A percentile compares a stretch with the other conserved stretches of the same genome.
Conservation (phyloP, 2,797 vertebrate genomes). For the Triplophysa yarkandensis region DNA sequence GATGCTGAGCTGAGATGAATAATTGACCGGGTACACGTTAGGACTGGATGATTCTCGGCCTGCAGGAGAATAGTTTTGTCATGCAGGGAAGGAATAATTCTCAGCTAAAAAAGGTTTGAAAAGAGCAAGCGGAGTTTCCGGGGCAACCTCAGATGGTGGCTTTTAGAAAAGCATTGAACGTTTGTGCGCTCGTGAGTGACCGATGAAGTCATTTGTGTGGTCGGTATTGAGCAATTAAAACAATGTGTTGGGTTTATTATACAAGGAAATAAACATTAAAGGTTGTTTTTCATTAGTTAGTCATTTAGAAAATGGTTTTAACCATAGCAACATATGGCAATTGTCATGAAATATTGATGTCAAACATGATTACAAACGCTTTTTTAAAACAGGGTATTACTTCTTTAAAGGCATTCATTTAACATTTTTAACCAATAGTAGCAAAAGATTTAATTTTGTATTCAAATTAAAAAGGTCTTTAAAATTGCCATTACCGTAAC, state of each 20-base stretch:
- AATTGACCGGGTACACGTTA: conserved; percentile 41
- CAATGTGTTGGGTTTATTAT: background rate
- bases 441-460: too few species aligned
- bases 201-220: background rate
- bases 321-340: background rate
- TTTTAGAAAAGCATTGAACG: background rate
- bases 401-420: too few species aligned
- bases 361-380: too few species aligned
- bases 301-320: background rate
- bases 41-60: conserved; percentile 29
- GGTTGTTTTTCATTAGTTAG: background rate
- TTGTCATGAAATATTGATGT: too few species aligned
- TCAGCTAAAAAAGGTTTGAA: background rate
- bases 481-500: too few species aligned
- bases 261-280: background rate
- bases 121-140: background rate
- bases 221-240: background rate
- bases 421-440: too few species aligned
- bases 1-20: conserved; percentile 48
- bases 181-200: background rate
- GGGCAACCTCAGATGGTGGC: background rate
- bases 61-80: conserved; percentile 2
- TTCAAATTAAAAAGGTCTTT: too few species aligned
- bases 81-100: conserved; percentile 2
- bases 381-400: too few species aligned